These are phyloP conservation scores for Physella acuta DNA, from an alignment of 1,140 invertebrate genomes.

Conservation along the genomic window DNA sequence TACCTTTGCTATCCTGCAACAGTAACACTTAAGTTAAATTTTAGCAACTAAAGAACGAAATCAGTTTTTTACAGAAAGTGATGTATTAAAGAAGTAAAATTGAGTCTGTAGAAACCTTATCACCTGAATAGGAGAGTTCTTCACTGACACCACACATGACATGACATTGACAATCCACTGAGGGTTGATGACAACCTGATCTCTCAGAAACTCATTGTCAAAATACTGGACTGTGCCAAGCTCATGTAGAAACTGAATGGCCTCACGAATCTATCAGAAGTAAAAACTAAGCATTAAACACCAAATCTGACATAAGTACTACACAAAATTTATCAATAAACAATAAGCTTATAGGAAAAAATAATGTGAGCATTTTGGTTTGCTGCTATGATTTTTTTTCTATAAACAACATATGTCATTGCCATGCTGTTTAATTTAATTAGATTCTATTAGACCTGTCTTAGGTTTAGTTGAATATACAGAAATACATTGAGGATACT, in stretches of 20 bases:
- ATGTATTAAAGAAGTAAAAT: slow-evolving; percentile 2
- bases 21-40: slow-evolving; percentile 10
- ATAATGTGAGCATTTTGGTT: too few relatives aligned
- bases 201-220: slow-evolving; percentile 53
- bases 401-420: too few relatives aligned
- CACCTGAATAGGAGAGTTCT: slow-evolving; percentile 53
- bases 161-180: slow-evolving; percentile 60
- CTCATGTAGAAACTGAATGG: slow-evolving; percentile 55
- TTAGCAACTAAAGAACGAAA: neutral
- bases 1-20: slow-evolving; percentile 44
- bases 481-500: neutral
- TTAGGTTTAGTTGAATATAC: too few relatives aligned
- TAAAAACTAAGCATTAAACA: neutral
- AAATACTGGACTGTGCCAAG: slow-evolving; percentile 58
- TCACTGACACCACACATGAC: slow-evolving; percentile 57
- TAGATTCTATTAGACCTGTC: too few relatives aligned
- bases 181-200: slow-evolving; percentile 56
- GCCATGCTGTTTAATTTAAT: too few relatives aligned
- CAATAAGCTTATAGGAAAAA: too few relatives aligned
- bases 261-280: slow-evolving; percentile 41
- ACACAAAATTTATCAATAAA: too few relatives aligned
- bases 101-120: too few relatives aligned
- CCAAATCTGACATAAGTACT: too few relatives aligned
- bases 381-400: too few relatives aligned
- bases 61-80: neutral